phyloP scores from a whole-genome alignment of 1,140 invertebrate species.

The Xylocopa sonorina region DNA sequence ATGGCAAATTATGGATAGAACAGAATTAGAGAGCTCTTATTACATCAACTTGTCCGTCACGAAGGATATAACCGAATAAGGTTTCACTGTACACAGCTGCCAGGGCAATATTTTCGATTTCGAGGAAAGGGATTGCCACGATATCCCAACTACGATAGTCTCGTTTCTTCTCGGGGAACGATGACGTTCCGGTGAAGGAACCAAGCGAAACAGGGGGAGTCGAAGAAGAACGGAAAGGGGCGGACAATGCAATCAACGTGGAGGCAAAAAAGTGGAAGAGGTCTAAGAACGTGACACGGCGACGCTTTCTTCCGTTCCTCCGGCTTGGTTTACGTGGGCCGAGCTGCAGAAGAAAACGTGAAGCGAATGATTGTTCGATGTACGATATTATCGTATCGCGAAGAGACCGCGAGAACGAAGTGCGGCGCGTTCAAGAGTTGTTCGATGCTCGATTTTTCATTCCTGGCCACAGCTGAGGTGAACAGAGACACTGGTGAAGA shows the following conservation, averaged over 20 bases:
- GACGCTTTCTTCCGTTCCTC: background rate
- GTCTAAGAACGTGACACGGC: background rate
- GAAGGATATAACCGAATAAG: too few relatives aligned
- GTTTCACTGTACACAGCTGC: too few relatives aligned
- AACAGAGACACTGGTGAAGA: constrained; percentile 9
- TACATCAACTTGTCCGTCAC: too few relatives aligned
- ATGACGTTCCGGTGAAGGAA: background rate
- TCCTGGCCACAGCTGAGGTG: background rate
- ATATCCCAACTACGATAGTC: too few relatives aligned
- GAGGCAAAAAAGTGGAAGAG: background rate
- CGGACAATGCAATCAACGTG: background rate
- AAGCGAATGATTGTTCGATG: background rate
- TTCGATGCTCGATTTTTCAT: constrained; percentile 13
- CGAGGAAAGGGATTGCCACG: too few relatives aligned
- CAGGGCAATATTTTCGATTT: background rate
- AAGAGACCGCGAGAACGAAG: background rate
- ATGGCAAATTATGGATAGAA: too few relatives aligned
- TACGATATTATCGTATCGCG: background rate
- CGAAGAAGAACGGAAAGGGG: background rate
- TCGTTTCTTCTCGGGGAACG: background rate
- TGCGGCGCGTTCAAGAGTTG: background rate
- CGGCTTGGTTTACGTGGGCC: background rate
- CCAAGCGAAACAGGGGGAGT: background rate
- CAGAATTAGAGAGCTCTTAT: too few relatives aligned
- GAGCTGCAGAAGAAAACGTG: background rate